These are phyloP conservation scores for Zeugodacus cucurbitae DNA, from an alignment of 1,140 invertebrate genomes.

Conservation along the genomic window DNA sequence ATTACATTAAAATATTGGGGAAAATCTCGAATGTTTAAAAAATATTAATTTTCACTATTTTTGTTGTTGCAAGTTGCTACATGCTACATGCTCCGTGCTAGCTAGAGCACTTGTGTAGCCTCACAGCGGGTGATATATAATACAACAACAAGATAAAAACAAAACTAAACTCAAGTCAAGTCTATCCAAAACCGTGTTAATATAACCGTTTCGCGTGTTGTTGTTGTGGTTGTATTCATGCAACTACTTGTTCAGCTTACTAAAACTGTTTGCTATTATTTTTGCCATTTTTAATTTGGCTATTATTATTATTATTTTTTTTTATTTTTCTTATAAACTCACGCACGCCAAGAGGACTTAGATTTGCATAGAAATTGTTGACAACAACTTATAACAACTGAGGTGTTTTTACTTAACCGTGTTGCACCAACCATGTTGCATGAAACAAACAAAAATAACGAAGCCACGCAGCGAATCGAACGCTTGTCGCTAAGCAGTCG, in stretches of 20 bases:
- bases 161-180: background rate
- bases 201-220: background rate
- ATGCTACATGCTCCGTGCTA: background rate
- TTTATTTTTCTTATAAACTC: background rate
- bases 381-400: constrained; percentile 12
- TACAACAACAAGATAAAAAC: background rate
- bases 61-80: background rate
- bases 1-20: too few species aligned
- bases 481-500: background rate
- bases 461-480: background rate
- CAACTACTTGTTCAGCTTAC: background rate
- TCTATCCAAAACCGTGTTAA: background rate
- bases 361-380: constrained; percentile 1
- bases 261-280: background rate
- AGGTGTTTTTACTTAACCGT: background rate
- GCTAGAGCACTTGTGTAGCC: background rate
- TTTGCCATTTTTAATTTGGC: background rate
- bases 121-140: background rate
- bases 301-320: background rate
- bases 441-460: too few species aligned
- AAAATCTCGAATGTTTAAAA: too few species aligned
- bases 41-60: too few species aligned
- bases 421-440: background rate
- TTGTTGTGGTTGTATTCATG: background rate
- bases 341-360: background rate